phyloP scores from a whole-genome alignment of 2,888 invertebrate genomes.

The Automeris io region DNA sequence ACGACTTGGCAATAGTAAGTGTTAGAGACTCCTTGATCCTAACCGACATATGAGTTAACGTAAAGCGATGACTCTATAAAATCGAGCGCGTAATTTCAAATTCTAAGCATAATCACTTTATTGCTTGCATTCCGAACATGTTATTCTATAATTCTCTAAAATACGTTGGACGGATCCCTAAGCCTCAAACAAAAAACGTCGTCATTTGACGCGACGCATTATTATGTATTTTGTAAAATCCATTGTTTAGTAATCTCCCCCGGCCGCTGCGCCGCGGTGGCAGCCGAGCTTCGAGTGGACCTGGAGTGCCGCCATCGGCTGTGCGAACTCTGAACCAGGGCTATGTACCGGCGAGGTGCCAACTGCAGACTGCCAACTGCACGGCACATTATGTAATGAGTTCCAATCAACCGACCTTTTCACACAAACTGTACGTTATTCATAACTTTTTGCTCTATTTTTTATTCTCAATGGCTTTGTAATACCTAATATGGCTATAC shows the following conservation, averaged over 20 bases:
- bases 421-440: neutral
- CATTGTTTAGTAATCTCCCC: conserved; percentile 74
- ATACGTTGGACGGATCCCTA: conserved; percentile 53
- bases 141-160: neutral
- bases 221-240: conserved; percentile 75
- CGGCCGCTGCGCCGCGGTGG: conserved; percentile 47
- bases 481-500: neutral
- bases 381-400: conserved; percentile 54
- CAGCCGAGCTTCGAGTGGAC: too few relatives aligned
- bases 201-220: conserved; percentile 70
- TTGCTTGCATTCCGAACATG: neutral
- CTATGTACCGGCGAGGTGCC: conserved; percentile 48
- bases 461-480: neutral
- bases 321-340: conserved; percentile 39
- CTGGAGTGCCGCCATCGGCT: conserved; percentile 55
- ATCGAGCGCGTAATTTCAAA: too few relatives aligned
- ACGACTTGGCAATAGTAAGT: too few relatives aligned
- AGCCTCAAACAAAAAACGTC: conserved; percentile 47
- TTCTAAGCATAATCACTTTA: neutral
- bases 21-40: too few relatives aligned
- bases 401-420: conserved; percentile 10
- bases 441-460: neutral
- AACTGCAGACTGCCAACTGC: conserved; percentile 49
- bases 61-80: too few relatives aligned
- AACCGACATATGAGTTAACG: too few relatives aligned